Evolutionary conservation across 2,888 invertebrate genomes (phyloP).

Genomic region (Allygus modestus): DNA sequence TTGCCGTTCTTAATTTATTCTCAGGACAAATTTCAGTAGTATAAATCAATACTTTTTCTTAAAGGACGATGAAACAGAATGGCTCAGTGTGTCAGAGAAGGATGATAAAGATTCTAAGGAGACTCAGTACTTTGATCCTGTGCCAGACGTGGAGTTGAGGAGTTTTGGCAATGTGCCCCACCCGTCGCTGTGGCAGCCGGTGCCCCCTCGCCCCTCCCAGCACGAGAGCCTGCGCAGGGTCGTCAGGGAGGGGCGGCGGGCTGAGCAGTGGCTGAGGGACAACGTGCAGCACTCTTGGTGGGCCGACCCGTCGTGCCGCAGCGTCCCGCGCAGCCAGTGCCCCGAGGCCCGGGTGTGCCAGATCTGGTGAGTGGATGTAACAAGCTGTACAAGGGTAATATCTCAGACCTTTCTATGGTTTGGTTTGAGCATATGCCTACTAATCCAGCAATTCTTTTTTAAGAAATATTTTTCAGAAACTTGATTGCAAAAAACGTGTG

Average conservation of each 20-base stretch:
- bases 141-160: neutral
- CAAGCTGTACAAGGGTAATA: neutral
- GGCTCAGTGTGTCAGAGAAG: slow-evolving; percentile 10
- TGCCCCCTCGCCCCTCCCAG: neutral
- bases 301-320: slow-evolving; percentile 30
- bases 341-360: slow-evolving; percentile 16
- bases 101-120: neutral
- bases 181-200: neutral
- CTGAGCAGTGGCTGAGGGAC: slow-evolving; percentile 44
- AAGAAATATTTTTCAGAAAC: no score
- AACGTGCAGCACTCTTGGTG: slow-evolving; percentile 60
- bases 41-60: neutral
- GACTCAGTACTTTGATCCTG: no score
- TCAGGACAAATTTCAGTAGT: no score
- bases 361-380: slow-evolving; percentile 51
- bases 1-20: no score
- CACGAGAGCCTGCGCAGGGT: neutral
- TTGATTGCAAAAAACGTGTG: no score
- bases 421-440: neutral
- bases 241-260: neutral
- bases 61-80: slow-evolving; percentile 33
- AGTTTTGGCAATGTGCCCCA: slow-evolving; percentile 31
- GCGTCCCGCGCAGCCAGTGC: neutral
- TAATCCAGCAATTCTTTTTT: no score
- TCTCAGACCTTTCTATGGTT: neutral